Percentiles rank a stretch among this genome's conserved stretches.
Conservation (phyloP, 2,797 vertebrate species). For the Percopsis omiscomaycus region DNA sequence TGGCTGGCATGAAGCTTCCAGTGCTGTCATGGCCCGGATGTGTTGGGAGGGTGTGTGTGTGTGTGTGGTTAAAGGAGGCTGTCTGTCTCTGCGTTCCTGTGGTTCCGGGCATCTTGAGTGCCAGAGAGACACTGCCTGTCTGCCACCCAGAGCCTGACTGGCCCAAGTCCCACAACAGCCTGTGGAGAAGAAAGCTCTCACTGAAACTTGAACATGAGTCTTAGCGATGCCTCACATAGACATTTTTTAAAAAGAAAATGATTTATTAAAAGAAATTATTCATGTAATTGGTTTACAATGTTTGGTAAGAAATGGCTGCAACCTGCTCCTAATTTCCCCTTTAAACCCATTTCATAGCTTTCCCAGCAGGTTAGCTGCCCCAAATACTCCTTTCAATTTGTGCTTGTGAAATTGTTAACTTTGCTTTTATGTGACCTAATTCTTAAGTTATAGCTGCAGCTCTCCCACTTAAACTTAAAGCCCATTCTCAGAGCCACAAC, state of each 20-base stretch:
- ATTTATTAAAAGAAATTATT: conserved; percentile 43
- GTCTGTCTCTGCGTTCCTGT: conserved; percentile 8
- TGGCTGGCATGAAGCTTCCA: background rate
- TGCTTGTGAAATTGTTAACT: conserved; percentile 30
- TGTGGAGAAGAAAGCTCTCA: conserved; percentile 25
- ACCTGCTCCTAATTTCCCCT: conserved; percentile 60
- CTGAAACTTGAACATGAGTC: conserved; percentile 8
- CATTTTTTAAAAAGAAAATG: conserved; percentile 52
- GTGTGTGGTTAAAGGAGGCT: background rate
- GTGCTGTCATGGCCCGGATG: background rate
- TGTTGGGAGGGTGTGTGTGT: background rate
- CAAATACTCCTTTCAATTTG: conserved; percentile 23
- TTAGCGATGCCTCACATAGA: conserved; percentile 28
- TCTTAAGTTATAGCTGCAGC: conserved; percentile 5
- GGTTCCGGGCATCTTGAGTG: conserved; percentile 12
- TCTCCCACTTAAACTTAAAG: conserved; percentile 25
- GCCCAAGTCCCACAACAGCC: conserved; percentile 8
- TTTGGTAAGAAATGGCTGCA: conserved; percentile 66
- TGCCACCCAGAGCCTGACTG: conserved; percentile 3
- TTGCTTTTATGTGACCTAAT: conserved; percentile 33
- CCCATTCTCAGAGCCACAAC: conserved; percentile 45
- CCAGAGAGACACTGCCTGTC: conserved; percentile 29
- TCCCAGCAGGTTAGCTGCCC: conserved; percentile 64
- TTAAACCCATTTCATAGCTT: conserved; percentile 13
- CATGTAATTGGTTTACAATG: conserved; percentile 21